Evolutionary conservation across 2,797 vertebrate species (phyloP).

Genomic region (Melanotaenia trifasciata): DNA sequence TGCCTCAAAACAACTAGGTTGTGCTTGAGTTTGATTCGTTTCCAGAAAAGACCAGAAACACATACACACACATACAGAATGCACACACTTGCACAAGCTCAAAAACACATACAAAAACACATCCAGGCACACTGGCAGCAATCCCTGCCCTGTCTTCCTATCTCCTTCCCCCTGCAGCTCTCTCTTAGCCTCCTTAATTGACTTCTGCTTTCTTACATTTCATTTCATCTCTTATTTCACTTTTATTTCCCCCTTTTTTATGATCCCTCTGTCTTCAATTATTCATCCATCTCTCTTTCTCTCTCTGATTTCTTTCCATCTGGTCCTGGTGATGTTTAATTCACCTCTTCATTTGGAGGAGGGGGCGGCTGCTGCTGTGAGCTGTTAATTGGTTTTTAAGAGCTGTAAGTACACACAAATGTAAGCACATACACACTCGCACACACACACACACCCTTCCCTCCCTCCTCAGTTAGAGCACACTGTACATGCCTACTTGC

Average conservation of each 20-base stretch:
- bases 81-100: conserved; percentile 28
- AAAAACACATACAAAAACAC: conserved; percentile 29
- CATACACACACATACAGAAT: conserved; percentile 34
- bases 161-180: conserved; percentile 67
- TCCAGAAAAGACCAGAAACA: conserved; percentile 43
- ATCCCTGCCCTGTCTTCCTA: conserved; percentile 54
- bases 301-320: conserved; percentile 78
- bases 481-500: conserved; percentile 74
- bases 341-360: conserved; percentile 76
- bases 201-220: conserved; percentile 81
- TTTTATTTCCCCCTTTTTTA: conserved; percentile 77
- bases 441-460: conserved; percentile 25
- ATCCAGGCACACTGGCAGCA: conserved; percentile 40
- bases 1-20: conserved; percentile 63
- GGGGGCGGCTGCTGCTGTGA: conserved; percentile 56
- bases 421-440: conserved; percentile 17
- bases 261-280: conserved; percentile 76
- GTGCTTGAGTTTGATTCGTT: conserved; percentile 48
- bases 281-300: conserved; percentile 76
- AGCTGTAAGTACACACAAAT: conserved; percentile 71
- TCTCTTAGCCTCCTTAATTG: conserved; percentile 70
- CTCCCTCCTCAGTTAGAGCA: conserved; percentile 62
- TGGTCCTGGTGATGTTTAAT: conserved; percentile 80
- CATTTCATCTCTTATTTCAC: conserved; percentile 80
- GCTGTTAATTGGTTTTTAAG: conserved; percentile 82